These are phyloP conservation scores for Diadegma fenestrale DNA, from an alignment of 2,888 invertebrate species.

Conservation along the genomic window DNA sequence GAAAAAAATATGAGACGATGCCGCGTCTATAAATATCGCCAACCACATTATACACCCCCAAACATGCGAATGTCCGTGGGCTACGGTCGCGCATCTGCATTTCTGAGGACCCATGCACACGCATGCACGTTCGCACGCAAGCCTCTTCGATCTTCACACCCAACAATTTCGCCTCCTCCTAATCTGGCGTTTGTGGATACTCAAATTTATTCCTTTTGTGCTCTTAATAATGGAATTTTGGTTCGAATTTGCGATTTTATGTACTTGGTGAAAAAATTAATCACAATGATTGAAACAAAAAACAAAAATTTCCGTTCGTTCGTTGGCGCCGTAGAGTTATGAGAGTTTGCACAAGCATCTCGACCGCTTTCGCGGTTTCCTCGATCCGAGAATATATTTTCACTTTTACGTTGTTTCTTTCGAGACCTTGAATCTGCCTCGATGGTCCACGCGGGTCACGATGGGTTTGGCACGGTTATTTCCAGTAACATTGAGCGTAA, in stretches of 20 bases:
- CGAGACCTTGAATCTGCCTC: not conserved
- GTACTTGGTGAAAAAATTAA: too few species aligned
- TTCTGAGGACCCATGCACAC: not conserved
- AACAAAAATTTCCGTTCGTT: not conserved
- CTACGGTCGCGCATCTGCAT: not conserved
- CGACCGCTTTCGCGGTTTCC: not conserved
- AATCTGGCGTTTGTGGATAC: not conserved
- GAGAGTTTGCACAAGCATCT: not conserved
- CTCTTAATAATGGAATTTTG: not conserved
- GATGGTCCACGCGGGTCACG: not conserved
- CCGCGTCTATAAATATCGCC: not conserved
- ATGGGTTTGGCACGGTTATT: constrained; percentile 4
- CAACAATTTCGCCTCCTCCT: too few species aligned
- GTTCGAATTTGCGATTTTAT: not conserved
- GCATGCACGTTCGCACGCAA: not conserved
- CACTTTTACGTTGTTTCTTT: not conserved
- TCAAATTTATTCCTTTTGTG: not conserved
- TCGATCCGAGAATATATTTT: not conserved
- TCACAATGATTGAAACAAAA: not conserved
- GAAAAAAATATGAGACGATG: not conserved
- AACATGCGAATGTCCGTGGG: not conserved
- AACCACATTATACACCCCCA: not conserved
- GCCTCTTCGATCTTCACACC: not conserved
- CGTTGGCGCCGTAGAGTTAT: not conserved
- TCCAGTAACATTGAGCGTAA: constrained; percentile 2